Conservation (phyloP, 2,888 invertebrate species). For the Eubasilissa splendida region DNA sequence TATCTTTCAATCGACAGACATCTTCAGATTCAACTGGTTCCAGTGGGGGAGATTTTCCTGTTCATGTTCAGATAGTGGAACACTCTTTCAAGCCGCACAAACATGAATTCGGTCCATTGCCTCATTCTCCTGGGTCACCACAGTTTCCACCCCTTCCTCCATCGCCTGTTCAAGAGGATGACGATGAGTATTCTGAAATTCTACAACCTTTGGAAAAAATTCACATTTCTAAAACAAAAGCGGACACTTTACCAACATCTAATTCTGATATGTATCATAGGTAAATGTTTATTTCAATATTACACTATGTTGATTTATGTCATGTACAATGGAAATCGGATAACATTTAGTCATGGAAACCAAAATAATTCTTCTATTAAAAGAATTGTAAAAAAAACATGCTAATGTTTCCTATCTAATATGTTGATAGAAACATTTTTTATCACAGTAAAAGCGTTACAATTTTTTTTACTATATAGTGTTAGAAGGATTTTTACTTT, state of each 20-base stretch:
- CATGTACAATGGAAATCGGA: too few relatives aligned
- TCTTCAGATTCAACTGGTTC: conserved; percentile 72
- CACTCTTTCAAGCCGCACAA: conserved; percentile 70
- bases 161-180: conserved; percentile 86
- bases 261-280: conserved; percentile 70
- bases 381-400: too few relatives aligned
- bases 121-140: conserved; percentile 71
- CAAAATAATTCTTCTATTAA: too few relatives aligned
- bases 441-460: too few relatives aligned
- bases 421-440: too few relatives aligned
- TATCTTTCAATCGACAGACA: conserved; percentile 72
- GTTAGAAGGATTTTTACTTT: too few relatives aligned
- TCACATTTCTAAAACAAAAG: conserved; percentile 67
- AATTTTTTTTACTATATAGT: too few relatives aligned
- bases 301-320: background rate
- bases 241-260: conserved; percentile 73
- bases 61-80: conserved; percentile 78
- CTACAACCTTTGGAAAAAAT: conserved; percentile 70
- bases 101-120: conserved; percentile 70
- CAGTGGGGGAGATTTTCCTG: conserved; percentile 74
- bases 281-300: conserved; percentile 60
- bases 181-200: conserved; percentile 82
- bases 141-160: conserved; percentile 86
- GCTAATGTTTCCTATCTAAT: too few relatives aligned
- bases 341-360: too few relatives aligned